Conservation (phyloP, 1,140 invertebrate species). For the Hermetia illucens region DNA sequence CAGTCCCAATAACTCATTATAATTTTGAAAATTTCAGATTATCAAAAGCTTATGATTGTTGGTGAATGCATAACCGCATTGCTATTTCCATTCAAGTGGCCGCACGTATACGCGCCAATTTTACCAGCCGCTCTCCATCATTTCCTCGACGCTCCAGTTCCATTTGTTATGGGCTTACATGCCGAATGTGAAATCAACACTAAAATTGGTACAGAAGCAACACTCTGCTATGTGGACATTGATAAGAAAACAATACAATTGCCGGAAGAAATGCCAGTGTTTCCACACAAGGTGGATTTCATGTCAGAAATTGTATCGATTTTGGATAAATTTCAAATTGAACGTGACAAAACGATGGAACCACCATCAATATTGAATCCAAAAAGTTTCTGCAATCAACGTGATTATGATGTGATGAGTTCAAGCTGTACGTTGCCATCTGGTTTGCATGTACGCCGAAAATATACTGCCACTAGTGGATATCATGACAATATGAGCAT, state of each 20-base stretch:
- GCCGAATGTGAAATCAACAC: conserved; percentile 35
- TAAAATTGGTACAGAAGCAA: conserved; percentile 53
- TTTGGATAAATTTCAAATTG: conserved; percentile 50
- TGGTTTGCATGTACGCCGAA: conserved; percentile 28
- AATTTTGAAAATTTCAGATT: conserved; percentile 66
- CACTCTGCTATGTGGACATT: conserved; percentile 91
- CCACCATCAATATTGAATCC: conserved; percentile 9
- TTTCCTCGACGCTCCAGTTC: conserved; percentile 97
- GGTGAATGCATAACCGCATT: conserved; percentile 85
- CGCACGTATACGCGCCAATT: conserved; percentile 98
- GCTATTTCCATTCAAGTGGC: conserved; percentile 92
- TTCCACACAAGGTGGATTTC: conserved; percentile 81
- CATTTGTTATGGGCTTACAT: conserved; percentile 93
- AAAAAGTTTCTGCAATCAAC: conserved; percentile 11
- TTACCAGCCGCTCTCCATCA: conserved; percentile 87
- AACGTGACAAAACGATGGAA: conserved; percentile 21
- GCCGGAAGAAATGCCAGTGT: conserved; percentile 87
- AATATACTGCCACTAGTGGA: conserved; percentile 11
- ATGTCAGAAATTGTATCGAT: conserved; percentile 70
- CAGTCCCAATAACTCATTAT: too few relatives aligned
- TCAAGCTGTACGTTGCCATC: conserved; percentile 43
- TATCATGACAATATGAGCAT: background rate
- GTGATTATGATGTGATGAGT: conserved; percentile 36
- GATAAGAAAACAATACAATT: conserved; percentile 82
- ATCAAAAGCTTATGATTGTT: conserved; percentile 91